Evolutionary conservation across 1,140 invertebrate genomes (phyloP).

Genomic region (Leptinotarsa undecemlineata): DNA sequence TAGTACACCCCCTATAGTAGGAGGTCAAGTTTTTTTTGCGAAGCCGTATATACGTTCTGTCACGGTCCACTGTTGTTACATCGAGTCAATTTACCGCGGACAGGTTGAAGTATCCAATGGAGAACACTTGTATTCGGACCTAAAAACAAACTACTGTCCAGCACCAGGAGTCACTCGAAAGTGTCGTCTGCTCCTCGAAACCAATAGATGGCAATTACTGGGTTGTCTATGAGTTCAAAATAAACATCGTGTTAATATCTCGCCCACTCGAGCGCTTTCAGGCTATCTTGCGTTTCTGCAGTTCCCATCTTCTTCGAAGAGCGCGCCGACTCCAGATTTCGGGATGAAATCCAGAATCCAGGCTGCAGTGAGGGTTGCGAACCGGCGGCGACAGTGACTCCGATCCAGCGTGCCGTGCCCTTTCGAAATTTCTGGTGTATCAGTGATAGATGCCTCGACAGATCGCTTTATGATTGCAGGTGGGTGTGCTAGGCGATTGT

Average conservation of each 20-base stretch:
- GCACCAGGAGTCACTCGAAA: not conserved
- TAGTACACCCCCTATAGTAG: no score
- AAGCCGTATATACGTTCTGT: no score
- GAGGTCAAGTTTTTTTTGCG: no score
- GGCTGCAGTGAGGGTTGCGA: constrained; percentile 46
- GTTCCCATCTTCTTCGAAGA: constrained; percentile 22
- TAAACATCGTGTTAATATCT: constrained; percentile 16
- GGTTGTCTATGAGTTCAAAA: constrained; percentile 11
- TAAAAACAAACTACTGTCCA: constrained; percentile 18
- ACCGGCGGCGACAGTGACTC: constrained; percentile 32
- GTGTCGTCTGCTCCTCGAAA: not conserved
- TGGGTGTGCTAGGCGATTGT: constrained; percentile 19
- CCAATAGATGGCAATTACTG: constrained; percentile 13
- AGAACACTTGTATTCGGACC: no score
- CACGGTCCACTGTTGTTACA: no score
- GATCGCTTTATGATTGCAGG: constrained; percentile 21
- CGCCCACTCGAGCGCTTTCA: constrained; percentile 11
- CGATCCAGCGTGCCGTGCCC: not conserved
- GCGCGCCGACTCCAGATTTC: constrained; percentile 33
- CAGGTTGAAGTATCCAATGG: no score
- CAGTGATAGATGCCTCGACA: constrained; percentile 15
- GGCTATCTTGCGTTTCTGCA: constrained; percentile 14
- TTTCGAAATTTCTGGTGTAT: constrained; percentile 19
- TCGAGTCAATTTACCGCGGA: no score
- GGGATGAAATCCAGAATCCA: constrained; percentile 39